phyloP scores from a whole-genome alignment of 1,140 invertebrate genomes.

The Drosophila saltans region DNA sequence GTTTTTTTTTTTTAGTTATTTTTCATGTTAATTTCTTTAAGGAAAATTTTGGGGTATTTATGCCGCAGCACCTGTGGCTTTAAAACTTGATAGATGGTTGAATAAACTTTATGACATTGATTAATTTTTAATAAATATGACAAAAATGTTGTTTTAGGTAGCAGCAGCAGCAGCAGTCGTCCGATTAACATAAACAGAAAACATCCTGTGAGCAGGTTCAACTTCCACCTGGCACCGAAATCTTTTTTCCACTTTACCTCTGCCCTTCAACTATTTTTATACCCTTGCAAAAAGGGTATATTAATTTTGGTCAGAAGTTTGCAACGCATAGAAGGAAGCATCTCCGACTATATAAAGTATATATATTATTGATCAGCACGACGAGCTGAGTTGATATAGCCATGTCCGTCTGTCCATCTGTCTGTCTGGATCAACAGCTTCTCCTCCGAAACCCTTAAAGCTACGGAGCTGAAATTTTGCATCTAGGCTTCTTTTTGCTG shows the following conservation, averaged over 20 bases:
- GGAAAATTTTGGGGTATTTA: constrained; percentile 54
- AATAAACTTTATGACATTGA: constrained; percentile 74
- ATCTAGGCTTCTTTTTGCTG: too few species aligned
- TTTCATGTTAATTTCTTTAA: constrained; percentile 59
- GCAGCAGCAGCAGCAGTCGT: constrained; percentile 35
- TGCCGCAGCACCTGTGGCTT: constrained; percentile 16
- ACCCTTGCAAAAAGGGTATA: too few species aligned
- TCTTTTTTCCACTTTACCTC: neutral
- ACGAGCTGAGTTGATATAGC: too few species aligned
- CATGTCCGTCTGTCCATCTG: too few species aligned
- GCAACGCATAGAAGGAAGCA: too few species aligned
- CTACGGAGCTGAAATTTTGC: too few species aligned
- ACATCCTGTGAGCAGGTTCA: neutral
- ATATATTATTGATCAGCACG: too few species aligned
- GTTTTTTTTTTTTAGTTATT: neutral
- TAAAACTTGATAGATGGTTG: constrained; percentile 24
- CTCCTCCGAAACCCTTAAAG: too few species aligned
- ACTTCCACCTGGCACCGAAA: neutral
- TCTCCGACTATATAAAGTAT: too few species aligned
- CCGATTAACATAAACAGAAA: constrained; percentile 47
- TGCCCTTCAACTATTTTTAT: too few species aligned
- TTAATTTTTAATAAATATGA: constrained; percentile 78
- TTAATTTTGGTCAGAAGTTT: too few species aligned
- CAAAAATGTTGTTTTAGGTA: constrained; percentile 39
- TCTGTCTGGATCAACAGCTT: too few species aligned